phyloP scores from a whole-genome alignment of 1,140 invertebrate genomes.

The Nebria ingens region DNA sequence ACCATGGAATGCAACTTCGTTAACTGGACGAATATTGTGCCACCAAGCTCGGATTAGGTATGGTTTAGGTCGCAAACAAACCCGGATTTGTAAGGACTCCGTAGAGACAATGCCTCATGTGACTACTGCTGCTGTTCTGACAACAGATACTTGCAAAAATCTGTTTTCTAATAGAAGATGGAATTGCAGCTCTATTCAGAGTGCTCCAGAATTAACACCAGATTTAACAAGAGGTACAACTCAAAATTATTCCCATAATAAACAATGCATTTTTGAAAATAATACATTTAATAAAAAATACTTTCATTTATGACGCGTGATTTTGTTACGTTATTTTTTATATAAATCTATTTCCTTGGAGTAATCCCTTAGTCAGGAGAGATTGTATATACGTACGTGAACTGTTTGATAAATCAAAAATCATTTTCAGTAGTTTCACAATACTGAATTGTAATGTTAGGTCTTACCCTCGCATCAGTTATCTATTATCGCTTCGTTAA shows the following conservation, averaged over 20 bases:
- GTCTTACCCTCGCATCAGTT: too few relatives aligned
- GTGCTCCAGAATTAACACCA: slow-evolving; percentile 57
- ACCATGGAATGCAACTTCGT: slow-evolving; percentile 28
- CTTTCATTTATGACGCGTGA: too few relatives aligned
- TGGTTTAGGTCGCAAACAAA: slow-evolving; percentile 30
- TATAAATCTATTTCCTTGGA: too few relatives aligned
- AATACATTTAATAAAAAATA: too few relatives aligned
- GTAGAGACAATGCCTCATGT: slow-evolving; percentile 61
- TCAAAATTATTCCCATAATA: neutral
- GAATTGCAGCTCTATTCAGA: slow-evolving; percentile 73
- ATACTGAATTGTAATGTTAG: too few relatives aligned
- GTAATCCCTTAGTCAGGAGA: too few relatives aligned
- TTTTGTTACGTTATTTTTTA: too few relatives aligned
- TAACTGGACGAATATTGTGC: slow-evolving; percentile 17
- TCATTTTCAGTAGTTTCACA: too few relatives aligned
- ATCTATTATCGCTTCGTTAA: too few relatives aligned
- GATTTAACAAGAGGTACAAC: slow-evolving; percentile 63
- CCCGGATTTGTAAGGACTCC: slow-evolving; percentile 28
- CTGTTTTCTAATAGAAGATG: slow-evolving; percentile 63
- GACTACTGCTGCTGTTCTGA: slow-evolving; percentile 54
- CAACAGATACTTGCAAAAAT: slow-evolving; percentile 58
- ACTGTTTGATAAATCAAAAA: too few relatives aligned
- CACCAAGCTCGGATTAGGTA: slow-evolving; percentile 26
- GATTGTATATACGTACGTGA: too few relatives aligned
- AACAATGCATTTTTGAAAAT: too few relatives aligned